Conservation (phyloP, 2,888 invertebrate genomes). For the Neuroscelio doddi region DNA sequence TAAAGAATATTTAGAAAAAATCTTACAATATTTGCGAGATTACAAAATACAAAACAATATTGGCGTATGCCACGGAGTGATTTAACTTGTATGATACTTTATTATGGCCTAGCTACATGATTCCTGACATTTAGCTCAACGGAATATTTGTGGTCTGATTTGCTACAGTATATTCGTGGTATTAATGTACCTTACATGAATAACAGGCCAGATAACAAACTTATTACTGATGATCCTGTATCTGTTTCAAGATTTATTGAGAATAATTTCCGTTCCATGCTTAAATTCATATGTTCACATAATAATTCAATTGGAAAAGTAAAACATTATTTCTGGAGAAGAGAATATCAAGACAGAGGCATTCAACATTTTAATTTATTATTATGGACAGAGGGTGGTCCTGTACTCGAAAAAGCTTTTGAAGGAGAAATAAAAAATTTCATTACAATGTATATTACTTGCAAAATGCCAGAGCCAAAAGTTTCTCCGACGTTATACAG, state of each 20-base stretch:
- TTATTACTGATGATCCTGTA: constrained; percentile 60
- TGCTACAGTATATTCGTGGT: constrained; percentile 51
- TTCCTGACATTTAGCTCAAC: constrained; percentile 53
- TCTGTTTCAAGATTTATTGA: constrained; percentile 58
- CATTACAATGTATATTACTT: too few species aligned
- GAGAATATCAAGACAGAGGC: constrained; percentile 55
- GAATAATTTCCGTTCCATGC: constrained; percentile 56
- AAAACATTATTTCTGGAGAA: constrained; percentile 50
- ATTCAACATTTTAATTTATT: constrained; percentile 52
- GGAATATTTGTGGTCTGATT: constrained; percentile 55
- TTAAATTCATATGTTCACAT: constrained; percentile 51
- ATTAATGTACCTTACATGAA: constrained; percentile 50
- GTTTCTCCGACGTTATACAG: too few species aligned
- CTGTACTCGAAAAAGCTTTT: too few species aligned
- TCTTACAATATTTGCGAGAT: constrained; percentile 46
- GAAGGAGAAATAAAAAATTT: too few species aligned
- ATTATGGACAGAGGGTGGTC: constrained; percentile 58
- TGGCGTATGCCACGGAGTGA: constrained; percentile 45
- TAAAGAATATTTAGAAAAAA: constrained; percentile 33
- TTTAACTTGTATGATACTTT: constrained; percentile 45
- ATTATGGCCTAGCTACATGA: constrained; percentile 54
- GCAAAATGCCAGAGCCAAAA: too few species aligned
- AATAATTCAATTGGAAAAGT: constrained; percentile 49
- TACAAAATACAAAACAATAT: constrained; percentile 49
- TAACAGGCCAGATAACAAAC: constrained; percentile 42